phyloP scores from a whole-genome alignment of 2,888 invertebrate species.

The Cephus pygmeus region DNA sequence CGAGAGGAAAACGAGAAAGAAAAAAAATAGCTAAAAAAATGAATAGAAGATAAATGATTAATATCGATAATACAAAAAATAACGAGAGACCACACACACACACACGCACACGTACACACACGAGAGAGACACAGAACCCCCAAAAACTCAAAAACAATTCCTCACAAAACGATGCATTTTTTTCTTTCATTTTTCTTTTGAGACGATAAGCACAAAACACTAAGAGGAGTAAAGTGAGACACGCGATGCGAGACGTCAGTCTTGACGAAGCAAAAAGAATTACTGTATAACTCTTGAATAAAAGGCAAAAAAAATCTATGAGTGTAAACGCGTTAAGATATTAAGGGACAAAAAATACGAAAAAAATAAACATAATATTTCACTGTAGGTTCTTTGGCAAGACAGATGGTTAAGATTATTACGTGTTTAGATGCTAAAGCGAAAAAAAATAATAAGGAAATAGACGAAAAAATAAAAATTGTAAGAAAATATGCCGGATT shows the following conservation, averaged over 20 bases:
- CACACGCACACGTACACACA: neutral
- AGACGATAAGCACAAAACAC: neutral
- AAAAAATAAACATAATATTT: slow-evolving; percentile 19
- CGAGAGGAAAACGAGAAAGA: neutral
- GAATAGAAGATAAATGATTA: neutral
- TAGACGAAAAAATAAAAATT: slow-evolving; percentile 20
- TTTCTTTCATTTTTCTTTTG: neutral
- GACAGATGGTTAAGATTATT: slow-evolving; percentile 24
- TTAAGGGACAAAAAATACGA: slow-evolving; percentile 38
- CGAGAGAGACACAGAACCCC: neutral
- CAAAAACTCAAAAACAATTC: slow-evolving; percentile 29
- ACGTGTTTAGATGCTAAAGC: slow-evolving; percentile 41
- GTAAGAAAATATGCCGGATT: slow-evolving; percentile 11
- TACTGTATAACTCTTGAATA: slow-evolving; percentile 57
- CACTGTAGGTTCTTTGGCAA: slow-evolving; percentile 29
- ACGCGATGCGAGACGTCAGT: slow-evolving; percentile 28
- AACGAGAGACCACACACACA: neutral
- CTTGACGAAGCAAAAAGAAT: slow-evolving; percentile 36
- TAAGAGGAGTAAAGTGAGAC: slow-evolving; percentile 30
- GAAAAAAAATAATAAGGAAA: slow-evolving; percentile 10
- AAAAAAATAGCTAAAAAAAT: neutral
- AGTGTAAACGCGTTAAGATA: slow-evolving; percentile 57
- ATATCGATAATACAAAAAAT: neutral
- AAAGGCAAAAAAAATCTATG: slow-evolving; percentile 48
- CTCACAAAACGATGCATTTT: slow-evolving; percentile 26